Evolutionary conservation across 2,113 vertebrate species (phyloP).

Genomic region (Lanius collurio): DNA sequence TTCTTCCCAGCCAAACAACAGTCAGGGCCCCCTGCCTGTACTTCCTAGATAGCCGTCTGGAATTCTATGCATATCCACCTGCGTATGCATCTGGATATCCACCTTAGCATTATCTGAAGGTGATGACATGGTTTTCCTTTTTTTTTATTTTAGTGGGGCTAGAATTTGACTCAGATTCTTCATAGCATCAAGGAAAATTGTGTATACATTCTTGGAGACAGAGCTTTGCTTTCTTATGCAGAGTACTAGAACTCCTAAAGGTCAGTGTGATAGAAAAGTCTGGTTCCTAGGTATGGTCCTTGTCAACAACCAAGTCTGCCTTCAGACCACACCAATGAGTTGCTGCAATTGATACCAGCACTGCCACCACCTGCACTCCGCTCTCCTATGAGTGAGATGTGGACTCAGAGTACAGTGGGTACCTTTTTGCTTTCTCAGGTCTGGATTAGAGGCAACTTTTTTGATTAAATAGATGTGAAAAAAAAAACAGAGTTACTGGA

Average conservation of each 20-base stretch:
- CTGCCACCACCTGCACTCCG: rapidly evolving
- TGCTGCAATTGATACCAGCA: not conserved
- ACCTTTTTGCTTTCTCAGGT: not conserved
- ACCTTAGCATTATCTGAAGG: not conserved
- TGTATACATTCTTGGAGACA: not conserved
- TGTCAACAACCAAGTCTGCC: not conserved
- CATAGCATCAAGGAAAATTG: not conserved
- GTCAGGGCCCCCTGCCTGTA: rapidly evolving
- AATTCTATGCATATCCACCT: not conserved
- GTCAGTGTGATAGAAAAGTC: not conserved
- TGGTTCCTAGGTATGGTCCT: rapidly evolving
- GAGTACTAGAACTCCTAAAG: not conserved
- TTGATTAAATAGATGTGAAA: not conserved
- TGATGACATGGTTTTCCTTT: rapidly evolving
- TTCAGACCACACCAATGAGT: rapidly evolving
- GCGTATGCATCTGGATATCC: not conserved
- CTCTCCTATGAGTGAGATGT: not conserved
- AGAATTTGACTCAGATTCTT: not conserved
- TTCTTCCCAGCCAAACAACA: not conserved
- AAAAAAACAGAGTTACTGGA: not conserved
- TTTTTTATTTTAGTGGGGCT: not conserved
- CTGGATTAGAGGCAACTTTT: not conserved
- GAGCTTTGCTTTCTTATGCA: not conserved
- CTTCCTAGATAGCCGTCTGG: not conserved
- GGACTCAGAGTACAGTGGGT: not conserved